Base-by-base conservation (phyloP, 2,888 invertebrate genomes). In the Lepidocyrtoides sp. region DNA sequence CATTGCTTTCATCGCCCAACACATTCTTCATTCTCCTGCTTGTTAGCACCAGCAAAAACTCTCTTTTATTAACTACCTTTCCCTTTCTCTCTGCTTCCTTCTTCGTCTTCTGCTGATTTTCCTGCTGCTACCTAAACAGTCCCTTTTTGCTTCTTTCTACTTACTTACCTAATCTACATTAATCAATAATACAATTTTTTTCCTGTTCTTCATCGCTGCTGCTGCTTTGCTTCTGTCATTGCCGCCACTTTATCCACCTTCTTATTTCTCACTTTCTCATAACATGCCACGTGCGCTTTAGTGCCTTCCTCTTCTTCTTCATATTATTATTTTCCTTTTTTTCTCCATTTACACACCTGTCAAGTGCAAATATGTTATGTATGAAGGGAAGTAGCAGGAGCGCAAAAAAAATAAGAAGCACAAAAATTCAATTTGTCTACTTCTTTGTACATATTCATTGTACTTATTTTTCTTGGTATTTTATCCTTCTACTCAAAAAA, bases 171-270 rank as follows among this genome's bases (percentile, higher is more conserved):
- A n/a, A 72, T 89, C 82, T 89, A 75, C 89, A 82, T 89, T 89
- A 60, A 89, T 89, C 89, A 89, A 89, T 89, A 82, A 82, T 89
- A 89, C 82, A 89, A 89, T 82, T 89, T 88, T 57, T 79, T 44
- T n/a, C 29, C 12, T 32, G 26, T 60, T 81, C 69, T 36, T 41
- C 66, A 36, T 66, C 5, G 36, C 66, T 7, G 2, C 63, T n/a
- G n/a, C 23, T 17, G 17, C 10, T 44, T 17, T 44, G 14, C 17
- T 36, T 0, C 17, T 29, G n/a, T n/a, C n/a, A n/a, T n/a, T n/a
- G n/a, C n/a, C n/a, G n/a, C n/a, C n/a, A n/a, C n/a, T n/a, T n/a
- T n/a, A n/a, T n/a, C n/a, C n/a, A n/a, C 23, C 20, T 72, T 10
- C 20, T 26, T 66, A 12, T 66, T 79, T 57, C 75, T 60, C 44